phyloP scores from a whole-genome alignment of 2,888 invertebrate genomes.

The Sialis lutaria region DNA sequence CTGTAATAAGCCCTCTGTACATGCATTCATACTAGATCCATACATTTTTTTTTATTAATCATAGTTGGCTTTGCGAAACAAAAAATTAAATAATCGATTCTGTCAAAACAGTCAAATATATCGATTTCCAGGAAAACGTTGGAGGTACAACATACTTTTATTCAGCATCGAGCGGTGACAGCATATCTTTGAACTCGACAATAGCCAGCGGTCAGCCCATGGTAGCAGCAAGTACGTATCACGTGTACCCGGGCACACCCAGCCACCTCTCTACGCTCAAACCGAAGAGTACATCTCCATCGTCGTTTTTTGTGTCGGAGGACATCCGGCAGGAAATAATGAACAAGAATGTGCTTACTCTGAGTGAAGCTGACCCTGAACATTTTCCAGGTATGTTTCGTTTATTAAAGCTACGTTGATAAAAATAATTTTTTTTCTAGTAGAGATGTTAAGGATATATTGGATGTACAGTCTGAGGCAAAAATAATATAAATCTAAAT shows the following conservation, averaged over 20 bases:
- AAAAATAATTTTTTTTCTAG: too few species aligned
- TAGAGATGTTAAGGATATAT: too few species aligned
- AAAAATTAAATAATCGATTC: too few species aligned
- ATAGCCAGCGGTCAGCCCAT: constrained; percentile 9
- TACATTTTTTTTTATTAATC: too few species aligned
- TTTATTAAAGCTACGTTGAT: too few species aligned
- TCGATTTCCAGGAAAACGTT: constrained; percentile 54
- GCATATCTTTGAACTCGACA: constrained; percentile 8
- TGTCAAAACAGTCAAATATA: too few species aligned
- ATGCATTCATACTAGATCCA: too few species aligned
- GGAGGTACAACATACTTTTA: constrained; percentile 94
- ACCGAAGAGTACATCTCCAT: constrained; percentile 28
- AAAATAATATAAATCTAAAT: too few species aligned
- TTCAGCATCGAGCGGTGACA: constrained; percentile 34
- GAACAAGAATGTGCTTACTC: constrained; percentile 51
- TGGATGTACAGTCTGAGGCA: too few species aligned
- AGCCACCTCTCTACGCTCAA: constrained; percentile 36
- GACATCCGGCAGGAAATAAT: constrained; percentile 64
- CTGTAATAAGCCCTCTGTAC: too few species aligned
- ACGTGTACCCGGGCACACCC: constrained; percentile 46
- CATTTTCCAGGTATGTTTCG: constrained; percentile 30
- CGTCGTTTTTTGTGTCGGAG: constrained; percentile 71
- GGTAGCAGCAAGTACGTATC: constrained; percentile 29
- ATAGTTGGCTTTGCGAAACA: too few species aligned
- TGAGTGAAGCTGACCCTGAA: constrained; percentile 56